Conservation (phyloP, 2,113 vertebrate species). For the Tiliqua scincoides region DNA sequence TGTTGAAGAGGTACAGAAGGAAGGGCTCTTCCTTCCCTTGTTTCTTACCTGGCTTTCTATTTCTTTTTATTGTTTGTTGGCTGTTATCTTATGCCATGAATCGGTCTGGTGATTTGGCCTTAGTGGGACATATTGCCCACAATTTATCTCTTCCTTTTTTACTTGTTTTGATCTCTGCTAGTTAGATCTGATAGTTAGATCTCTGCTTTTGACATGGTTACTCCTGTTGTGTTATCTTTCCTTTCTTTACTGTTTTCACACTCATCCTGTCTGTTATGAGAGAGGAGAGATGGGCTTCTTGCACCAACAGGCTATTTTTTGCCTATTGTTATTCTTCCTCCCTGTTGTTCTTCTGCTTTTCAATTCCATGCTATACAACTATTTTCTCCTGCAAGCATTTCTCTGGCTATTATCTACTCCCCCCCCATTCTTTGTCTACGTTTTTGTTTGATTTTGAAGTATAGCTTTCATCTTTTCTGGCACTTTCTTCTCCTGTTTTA, state of each 20-base stretch:
- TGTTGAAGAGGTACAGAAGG: neutral
- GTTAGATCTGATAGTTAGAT: neutral
- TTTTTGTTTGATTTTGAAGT: neutral
- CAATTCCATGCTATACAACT: neutral
- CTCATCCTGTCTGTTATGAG: neutral
- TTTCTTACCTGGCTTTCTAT: neutral
- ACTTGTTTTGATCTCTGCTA: neutral
- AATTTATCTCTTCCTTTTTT: neutral
- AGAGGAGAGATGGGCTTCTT: accelerated
- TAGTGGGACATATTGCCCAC: neutral
- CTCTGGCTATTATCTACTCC: neutral
- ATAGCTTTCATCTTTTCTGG: neutral
- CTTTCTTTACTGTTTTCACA: neutral
- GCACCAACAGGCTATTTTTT: neutral
- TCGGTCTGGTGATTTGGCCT: neutral
- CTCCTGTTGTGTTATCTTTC: neutral
- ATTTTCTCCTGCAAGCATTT: neutral
- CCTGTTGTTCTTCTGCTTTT: neutral
- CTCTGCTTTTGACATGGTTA: neutral
- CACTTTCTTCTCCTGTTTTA: neutral
- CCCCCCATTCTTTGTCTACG: neutral
- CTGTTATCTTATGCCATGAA: neutral
- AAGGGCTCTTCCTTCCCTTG: neutral
- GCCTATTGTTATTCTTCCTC: neutral
- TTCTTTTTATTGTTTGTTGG: neutral